Conservation (phyloP, 1,140 invertebrate genomes). For the Octopus sinensis region DNA sequence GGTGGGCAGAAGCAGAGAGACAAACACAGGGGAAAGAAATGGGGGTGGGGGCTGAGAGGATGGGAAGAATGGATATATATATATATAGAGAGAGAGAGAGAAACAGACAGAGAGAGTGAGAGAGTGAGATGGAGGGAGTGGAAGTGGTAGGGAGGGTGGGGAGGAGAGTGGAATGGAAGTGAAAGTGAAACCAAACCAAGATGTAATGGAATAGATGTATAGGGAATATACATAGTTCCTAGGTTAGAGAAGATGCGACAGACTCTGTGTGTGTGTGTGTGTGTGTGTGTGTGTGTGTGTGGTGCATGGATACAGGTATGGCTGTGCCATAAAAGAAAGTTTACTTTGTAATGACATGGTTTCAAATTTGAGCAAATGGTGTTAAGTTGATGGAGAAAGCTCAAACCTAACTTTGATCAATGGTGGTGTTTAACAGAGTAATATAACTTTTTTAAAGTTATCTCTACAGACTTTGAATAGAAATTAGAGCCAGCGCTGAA, state of each 20-base stretch:
- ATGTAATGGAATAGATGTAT: not conserved
- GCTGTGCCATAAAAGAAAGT: no score
- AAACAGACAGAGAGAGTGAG: not conserved
- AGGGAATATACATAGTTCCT: not conserved
- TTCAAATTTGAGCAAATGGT: no score
- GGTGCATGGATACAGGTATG: not conserved
- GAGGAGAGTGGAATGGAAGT: not conserved
- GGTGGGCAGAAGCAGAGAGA: no score
- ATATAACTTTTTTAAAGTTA: no score
- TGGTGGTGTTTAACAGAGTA: no score
- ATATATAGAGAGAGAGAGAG: not conserved
- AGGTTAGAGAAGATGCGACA: not conserved
- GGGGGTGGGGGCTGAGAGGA: no score
- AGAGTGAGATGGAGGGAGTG: not conserved
- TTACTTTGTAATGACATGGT: no score
- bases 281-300: not conserved
- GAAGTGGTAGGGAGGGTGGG: not conserved
- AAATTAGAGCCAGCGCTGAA: no score
- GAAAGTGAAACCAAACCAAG: not conserved
- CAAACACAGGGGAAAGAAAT: no score
- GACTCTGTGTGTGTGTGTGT: not conserved
- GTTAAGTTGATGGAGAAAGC: no score
- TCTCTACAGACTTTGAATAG: no score
- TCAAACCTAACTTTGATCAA: no score
- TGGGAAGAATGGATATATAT: not conserved